Conservation (phyloP, 2,113 vertebrate species). For the Callionymus lyra region DNA sequence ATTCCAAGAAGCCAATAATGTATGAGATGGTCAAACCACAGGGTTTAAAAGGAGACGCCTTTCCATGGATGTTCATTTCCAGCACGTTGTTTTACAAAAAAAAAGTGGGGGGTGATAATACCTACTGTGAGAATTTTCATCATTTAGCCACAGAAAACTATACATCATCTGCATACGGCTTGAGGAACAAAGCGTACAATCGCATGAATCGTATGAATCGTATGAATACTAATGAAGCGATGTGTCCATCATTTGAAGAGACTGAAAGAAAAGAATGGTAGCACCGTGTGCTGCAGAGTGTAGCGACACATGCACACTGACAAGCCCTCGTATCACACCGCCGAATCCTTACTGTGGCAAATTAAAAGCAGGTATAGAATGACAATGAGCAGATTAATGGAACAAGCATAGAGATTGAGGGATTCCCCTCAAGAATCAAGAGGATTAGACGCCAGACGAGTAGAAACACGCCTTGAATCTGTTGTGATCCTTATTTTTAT, state of each 20-base stretch:
- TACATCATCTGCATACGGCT: constrained; percentile 13
- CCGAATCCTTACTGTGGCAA: constrained; percentile 33
- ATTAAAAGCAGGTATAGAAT: constrained; percentile 59
- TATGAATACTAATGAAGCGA: constrained; percentile 36
- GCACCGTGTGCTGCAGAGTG: background rate
- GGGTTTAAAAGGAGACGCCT: no score
- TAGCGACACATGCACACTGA: constrained; percentile 3
- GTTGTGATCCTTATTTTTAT: no score
- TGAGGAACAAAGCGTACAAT: constrained; percentile 19
- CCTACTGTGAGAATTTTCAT: constrained; percentile 3
- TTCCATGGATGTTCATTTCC: no score
- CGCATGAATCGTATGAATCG: constrained; percentile 31
- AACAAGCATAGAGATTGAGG: constrained; percentile 46
- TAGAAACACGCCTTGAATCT: background rate
- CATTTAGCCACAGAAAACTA: constrained; percentile 10
- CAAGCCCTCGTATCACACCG: constrained; percentile 34
- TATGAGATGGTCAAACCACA: constrained; percentile 7
- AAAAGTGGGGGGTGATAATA: background rate
- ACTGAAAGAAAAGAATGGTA: no score
- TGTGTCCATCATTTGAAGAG: constrained; percentile 29
- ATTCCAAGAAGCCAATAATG: constrained; percentile 10
- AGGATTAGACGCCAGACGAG: constrained; percentile 18
- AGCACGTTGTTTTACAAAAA: no score
- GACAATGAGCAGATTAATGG: constrained; percentile 50
- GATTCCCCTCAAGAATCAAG: constrained; percentile 39